A percentile compares a stretch with the other conserved stretches of the same genome.
Conservation (phyloP, 2,888 invertebrate genomes). For the Clistopyga incitator region DNA sequence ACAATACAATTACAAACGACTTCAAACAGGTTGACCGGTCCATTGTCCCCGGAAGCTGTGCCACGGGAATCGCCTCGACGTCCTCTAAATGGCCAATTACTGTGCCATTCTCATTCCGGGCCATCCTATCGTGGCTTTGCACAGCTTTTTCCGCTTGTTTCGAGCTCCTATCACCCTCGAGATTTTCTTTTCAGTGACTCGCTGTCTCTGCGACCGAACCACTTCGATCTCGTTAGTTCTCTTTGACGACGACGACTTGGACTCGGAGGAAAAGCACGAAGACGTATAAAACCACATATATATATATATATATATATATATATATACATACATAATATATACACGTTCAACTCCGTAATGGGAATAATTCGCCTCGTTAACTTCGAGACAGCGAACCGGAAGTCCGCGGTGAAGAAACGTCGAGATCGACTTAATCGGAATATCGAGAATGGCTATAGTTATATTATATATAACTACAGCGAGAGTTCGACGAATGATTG, state of each 20-base stretch:
- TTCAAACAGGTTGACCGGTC: background rate
- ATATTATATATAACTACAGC: no score
- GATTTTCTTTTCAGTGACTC: constrained; percentile 23
- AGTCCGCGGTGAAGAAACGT: background rate
- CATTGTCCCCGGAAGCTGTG: background rate
- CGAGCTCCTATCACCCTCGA: constrained; percentile 8
- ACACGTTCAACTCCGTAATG: constrained; percentile 28
- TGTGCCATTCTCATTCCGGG: background rate
- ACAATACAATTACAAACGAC: background rate
- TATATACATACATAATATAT: background rate
- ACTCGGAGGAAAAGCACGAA: background rate
- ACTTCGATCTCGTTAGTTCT: constrained; percentile 43
- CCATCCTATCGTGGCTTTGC: background rate
- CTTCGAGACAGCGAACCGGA: constrained; percentile 15
- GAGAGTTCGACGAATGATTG: background rate
- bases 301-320: background rate
- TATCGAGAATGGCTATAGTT: background rate
- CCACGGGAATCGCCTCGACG: background rate
- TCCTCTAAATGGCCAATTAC: constrained; percentile 9
- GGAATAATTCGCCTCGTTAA: constrained; percentile 48
- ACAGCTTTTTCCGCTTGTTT: background rate
- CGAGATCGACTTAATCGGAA: constrained; percentile 14
- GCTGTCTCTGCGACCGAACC: background rate
- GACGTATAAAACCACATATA: background rate
- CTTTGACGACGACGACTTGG: constrained; percentile 10